phyloP scores from a whole-genome alignment of 2,797 vertebrate species.

The Alfaro cultratus region DNA sequence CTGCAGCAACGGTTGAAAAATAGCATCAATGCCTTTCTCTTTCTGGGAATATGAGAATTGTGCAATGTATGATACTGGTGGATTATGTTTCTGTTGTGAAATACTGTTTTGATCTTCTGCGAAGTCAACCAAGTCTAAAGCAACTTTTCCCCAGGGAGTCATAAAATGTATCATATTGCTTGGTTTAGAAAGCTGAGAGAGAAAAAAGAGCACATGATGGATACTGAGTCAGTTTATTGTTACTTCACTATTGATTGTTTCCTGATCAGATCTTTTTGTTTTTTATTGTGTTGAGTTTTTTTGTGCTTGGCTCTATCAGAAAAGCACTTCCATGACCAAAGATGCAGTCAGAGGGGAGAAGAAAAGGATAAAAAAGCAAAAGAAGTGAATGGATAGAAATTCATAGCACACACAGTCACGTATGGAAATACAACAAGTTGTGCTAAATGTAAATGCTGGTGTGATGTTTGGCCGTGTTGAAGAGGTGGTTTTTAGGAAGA shows the following conservation, averaged over 20 bases:
- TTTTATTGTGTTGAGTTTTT: neutral
- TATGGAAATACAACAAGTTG: neutral
- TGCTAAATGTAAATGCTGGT: slow-evolving; percentile 18
- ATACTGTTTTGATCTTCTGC: slow-evolving; percentile 1
- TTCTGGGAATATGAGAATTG: slow-evolving; percentile 7
- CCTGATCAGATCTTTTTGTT: neutral
- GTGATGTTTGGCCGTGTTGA: neutral
- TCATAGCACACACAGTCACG: neutral
- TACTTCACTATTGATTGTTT: slow-evolving; percentile 2
- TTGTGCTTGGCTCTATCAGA: neutral
- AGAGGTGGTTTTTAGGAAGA: slow-evolving; percentile 16
- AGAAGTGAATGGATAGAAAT: neutral
- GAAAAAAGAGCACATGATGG: slow-evolving; percentile 20
- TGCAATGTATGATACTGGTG: slow-evolving; percentile 8
- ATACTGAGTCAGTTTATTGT: slow-evolving; percentile 6
- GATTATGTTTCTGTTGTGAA: slow-evolving; percentile 4
- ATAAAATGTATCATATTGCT: slow-evolving; percentile 16
- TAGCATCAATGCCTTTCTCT: neutral
- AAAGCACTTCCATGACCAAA: neutral
- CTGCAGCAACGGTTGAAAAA: neutral
- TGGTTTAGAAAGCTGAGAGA: neutral
- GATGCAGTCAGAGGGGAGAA: neutral
- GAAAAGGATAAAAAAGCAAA: neutral
- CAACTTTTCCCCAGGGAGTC: slow-evolving; percentile 11
- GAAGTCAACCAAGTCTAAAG: slow-evolving; percentile 5